Conservation (phyloP, 2,797 vertebrate species). For the Pogoniulus pusillus region DNA sequence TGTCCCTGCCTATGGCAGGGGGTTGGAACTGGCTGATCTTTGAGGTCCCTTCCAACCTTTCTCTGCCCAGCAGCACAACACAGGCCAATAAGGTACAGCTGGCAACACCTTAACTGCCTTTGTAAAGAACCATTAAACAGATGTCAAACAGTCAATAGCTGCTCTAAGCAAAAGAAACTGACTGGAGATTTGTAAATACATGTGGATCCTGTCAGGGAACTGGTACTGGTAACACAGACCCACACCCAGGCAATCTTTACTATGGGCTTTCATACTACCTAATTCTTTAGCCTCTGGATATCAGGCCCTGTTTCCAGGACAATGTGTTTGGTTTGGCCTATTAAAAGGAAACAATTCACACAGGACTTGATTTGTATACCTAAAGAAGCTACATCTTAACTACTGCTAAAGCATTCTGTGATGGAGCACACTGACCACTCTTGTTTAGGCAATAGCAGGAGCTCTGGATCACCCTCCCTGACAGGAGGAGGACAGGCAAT, state of each 20-base stretch:
- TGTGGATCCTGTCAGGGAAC: too few species aligned
- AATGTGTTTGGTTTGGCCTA: constrained; percentile 65
- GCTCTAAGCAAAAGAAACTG: constrained; percentile 72
- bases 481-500: not conserved
- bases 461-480: not conserved
- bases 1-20: too few species aligned
- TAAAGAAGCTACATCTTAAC: not conserved
- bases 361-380: not conserved
- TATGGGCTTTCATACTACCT: constrained; percentile 72
- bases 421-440: not conserved
- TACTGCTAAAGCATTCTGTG: not conserved
- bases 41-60: too few species aligned
- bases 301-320: constrained; percentile 76
- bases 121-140: not conserved
- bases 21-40: too few species aligned
- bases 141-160: not conserved
- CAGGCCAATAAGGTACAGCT: not conserved
- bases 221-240: too few species aligned
- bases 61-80: too few species aligned
- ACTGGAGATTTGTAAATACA: constrained; percentile 76
- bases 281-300: constrained; percentile 60
- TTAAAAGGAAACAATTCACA: constrained; percentile 25
- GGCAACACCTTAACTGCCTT: not conserved
- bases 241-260: constrained; percentile 76
- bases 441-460: not conserved